Percentiles rank a stretch among this genome's conserved stretches.
phyloP scores from a whole-genome alignment of 2,797 vertebrate species.

The Chanos chanos region DNA sequence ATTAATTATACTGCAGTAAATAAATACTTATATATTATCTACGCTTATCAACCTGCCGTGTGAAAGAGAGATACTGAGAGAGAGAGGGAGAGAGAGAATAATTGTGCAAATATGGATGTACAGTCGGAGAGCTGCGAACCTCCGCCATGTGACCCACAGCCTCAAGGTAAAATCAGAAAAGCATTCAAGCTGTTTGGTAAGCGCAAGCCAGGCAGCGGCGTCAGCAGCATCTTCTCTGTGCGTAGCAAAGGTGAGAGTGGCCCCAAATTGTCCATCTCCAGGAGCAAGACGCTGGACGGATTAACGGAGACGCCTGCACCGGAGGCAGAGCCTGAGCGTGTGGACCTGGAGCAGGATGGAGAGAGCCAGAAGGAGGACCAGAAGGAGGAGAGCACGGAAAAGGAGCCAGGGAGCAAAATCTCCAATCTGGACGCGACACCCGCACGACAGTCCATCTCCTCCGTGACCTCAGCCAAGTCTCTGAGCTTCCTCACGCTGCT shows the following conservation, averaged over 20 bases:
- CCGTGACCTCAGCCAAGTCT: slow-evolving; percentile 76
- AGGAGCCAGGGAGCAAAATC: slow-evolving; percentile 29
- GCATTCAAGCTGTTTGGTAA: slow-evolving; percentile 96
- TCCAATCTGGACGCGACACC: slow-evolving; percentile 40
- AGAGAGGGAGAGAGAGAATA: slow-evolving; percentile 23
- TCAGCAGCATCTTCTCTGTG: slow-evolving; percentile 89
- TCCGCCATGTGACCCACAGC: slow-evolving; percentile 83
- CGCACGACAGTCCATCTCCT: slow-evolving; percentile 75
- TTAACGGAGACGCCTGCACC: slow-evolving; percentile 73
- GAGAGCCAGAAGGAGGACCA: slow-evolving; percentile 57
- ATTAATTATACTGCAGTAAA: too few relatives aligned
- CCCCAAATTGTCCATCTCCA: slow-evolving; percentile 78
- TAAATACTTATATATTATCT: too few relatives aligned
- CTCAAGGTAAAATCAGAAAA: slow-evolving; percentile 91
- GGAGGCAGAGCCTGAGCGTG: slow-evolving; percentile 56
- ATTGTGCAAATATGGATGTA: slow-evolving; percentile 84
- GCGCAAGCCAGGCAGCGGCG: slow-evolving; percentile 80
- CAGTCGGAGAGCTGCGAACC: slow-evolving; percentile 82
- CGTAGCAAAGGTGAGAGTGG: slow-evolving; percentile 82
- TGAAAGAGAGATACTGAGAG: slow-evolving; percentile 38
- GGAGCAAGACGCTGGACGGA: slow-evolving; percentile 84
- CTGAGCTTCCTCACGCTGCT: slow-evolving; percentile 89
- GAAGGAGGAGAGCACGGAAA: slow-evolving; percentile 67
- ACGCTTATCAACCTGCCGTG: too few relatives aligned
- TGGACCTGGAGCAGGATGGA: slow-evolving; percentile 57